Conservation (phyloP, 2,113 vertebrate genomes). For the Lonchura striata region DNA sequence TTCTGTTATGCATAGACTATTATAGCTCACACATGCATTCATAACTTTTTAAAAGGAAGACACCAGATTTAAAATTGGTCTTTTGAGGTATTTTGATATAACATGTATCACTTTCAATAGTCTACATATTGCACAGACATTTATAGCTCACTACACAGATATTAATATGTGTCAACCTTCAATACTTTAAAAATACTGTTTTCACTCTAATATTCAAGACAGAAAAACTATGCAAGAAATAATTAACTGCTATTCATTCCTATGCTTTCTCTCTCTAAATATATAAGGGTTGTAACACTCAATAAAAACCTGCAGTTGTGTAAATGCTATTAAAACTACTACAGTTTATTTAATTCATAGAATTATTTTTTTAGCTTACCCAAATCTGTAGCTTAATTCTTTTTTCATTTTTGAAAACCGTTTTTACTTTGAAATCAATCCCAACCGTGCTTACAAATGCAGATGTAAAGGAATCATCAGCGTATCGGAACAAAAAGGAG, state of each 20-base stretch:
- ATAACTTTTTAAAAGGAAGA: background rate
- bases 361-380: conserved; percentile 78
- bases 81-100: background rate
- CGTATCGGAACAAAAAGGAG: conserved; percentile 95
- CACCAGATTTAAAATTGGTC: background rate
- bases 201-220: background rate
- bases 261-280: background rate
- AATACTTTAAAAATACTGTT: background rate
- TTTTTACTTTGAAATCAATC: conserved; percentile 99
- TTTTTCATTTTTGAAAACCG: conserved; percentile 96
- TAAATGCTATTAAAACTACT: background rate
- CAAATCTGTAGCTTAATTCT: conserved; percentile 99
- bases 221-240: background rate
- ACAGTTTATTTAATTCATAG: background rate
- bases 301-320: background rate
- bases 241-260: background rate
- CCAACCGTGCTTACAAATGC: conserved; percentile 98
- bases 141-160: background rate
- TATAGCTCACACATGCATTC: background rate
- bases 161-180: background rate
- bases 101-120: background rate
- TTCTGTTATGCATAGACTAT: background rate
- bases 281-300: background rate
- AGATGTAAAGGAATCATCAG: conserved; percentile 95
- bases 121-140: background rate